Evolutionary conservation across 2,113 vertebrate genomes (phyloP).

Genomic region (Sinocyclocheilus grahami): DNA sequence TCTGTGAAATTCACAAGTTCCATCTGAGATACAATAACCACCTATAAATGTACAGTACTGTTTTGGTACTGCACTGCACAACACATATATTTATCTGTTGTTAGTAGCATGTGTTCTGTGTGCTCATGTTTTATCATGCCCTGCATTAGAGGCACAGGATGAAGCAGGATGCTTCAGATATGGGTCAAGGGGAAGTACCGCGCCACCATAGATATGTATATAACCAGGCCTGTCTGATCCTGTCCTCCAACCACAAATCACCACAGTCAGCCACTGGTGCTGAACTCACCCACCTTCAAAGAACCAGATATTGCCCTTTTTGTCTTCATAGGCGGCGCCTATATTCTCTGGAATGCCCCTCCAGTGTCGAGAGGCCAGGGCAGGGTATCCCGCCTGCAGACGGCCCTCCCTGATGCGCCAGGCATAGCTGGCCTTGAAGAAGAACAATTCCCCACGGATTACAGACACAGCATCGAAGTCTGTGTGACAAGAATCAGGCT

Average conservation of each 20-base stretch:
- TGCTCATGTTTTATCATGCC: conserved; percentile 34
- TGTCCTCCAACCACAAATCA: conserved; percentile 29
- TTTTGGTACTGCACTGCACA: not conserved
- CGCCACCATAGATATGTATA: conserved; percentile 16
- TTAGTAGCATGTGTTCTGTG: not conserved
- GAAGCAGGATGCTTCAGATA: conserved; percentile 7
- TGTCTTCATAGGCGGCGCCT: conserved; percentile 91
- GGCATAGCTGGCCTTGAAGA: conserved; percentile 88
- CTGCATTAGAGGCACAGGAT: conserved; percentile 10
- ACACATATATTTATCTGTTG: not conserved
- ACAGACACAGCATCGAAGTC: conserved; percentile 88
- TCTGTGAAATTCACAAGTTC: not conserved
- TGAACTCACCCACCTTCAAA: conserved; percentile 83
- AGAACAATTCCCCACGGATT: conserved; percentile 96
- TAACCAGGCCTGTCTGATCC: conserved; percentile 32
- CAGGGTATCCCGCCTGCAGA: conserved; percentile 89
- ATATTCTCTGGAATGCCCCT: conserved; percentile 84
- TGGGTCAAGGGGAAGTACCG: conserved; percentile 37
- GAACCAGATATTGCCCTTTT: conserved; percentile 93
- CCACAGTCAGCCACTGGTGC: conserved; percentile 22
- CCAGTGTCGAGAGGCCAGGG: conserved; percentile 91
- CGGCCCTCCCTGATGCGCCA: conserved; percentile 87
- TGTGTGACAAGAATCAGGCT: conserved; percentile 84
- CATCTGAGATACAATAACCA: not conserved
- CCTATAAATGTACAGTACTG: not conserved